Conservation (phyloP, 2,113 vertebrate species). For the Corythoichthys haematopterus region DNA sequence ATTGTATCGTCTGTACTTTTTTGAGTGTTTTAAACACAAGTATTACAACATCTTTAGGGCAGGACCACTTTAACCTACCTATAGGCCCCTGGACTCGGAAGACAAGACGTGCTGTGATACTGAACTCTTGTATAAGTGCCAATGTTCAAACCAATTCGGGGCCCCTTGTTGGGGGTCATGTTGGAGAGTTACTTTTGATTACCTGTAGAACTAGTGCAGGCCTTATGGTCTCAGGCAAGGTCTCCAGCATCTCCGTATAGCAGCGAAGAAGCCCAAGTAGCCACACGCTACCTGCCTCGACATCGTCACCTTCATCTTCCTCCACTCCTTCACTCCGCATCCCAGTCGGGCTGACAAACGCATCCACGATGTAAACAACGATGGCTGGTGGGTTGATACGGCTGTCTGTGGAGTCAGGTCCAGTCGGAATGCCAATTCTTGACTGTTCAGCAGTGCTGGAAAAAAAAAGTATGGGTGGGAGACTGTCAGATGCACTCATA, state of each 20-base stretch:
- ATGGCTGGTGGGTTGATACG: conserved; percentile 85
- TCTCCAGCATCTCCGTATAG: conserved; percentile 91
- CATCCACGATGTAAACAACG: conserved; percentile 93
- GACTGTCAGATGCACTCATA: neutral
- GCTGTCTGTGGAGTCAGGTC: conserved; percentile 82
- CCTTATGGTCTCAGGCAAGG: conserved; percentile 85
- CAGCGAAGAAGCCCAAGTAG: conserved; percentile 89
- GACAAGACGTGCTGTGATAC: no score
- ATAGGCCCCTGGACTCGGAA: no score
- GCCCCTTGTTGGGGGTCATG: no score
- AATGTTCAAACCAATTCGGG: no score
- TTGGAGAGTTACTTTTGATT: neutral
- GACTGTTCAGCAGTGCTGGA: conserved; percentile 82
- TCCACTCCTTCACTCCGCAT: conserved; percentile 82
- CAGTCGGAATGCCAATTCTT: conserved; percentile 87
- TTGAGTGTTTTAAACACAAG: no score
- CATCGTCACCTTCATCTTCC: conserved; percentile 85
- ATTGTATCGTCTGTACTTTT: no score
- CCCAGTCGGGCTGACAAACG: conserved; percentile 82
- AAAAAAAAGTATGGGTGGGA: neutral
- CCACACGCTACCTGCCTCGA: conserved; percentile 84
- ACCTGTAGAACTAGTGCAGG: conserved; percentile 93
- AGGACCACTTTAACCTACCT: no score
- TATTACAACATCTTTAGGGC: no score
- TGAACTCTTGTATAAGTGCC: no score